Evolutionary conservation across 2,797 vertebrate species (phyloP).

Genomic region (Epinephelus malabaricus): DNA sequence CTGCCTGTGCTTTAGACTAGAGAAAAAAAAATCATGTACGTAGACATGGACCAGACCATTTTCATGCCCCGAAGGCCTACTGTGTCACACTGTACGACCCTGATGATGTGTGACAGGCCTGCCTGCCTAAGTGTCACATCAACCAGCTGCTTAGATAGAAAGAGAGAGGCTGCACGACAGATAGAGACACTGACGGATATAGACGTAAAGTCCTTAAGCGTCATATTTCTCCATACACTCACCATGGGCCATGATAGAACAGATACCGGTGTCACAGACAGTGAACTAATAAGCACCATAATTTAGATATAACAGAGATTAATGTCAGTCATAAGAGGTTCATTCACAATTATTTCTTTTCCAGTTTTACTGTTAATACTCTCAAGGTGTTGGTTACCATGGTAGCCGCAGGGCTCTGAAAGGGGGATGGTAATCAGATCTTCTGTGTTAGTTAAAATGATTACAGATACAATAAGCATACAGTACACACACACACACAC

Average conservation of each 20-base stretch:
- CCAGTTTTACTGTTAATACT: conserved; percentile 38
- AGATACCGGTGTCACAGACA: conserved; percentile 27
- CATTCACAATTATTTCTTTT: conserved; percentile 28
- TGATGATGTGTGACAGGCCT: conserved; percentile 73
- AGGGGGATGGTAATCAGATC: conserved; percentile 27
- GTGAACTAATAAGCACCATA: conserved; percentile 19
- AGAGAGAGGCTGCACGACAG: conserved; percentile 17
- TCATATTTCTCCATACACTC: conserved; percentile 16
- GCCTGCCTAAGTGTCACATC: conserved; percentile 64
- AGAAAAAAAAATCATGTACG: conserved; percentile 15
- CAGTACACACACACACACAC: too few relatives aligned
- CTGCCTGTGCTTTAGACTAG: conserved; percentile 27
- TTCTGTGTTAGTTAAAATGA: conserved; percentile 20
- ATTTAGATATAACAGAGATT: conserved; percentile 38
- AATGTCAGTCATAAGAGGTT: conserved; percentile 45
- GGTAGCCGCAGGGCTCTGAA: conserved; percentile 58
- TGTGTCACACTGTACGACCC: conserved; percentile 44
- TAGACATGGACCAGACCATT: conserved; percentile 57
- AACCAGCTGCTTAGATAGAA: conserved; percentile 55
- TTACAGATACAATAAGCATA: background rate
- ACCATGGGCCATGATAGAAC: conserved; percentile 6
- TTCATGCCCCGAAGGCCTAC: conserved; percentile 48
- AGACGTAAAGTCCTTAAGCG: background rate
- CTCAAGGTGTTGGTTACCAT: conserved; percentile 67
- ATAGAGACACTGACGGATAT: conserved; percentile 3